Base-by-base conservation (phyloP, 2,797 vertebrate genomes). In the Sylvilagus floridanus region DNA sequence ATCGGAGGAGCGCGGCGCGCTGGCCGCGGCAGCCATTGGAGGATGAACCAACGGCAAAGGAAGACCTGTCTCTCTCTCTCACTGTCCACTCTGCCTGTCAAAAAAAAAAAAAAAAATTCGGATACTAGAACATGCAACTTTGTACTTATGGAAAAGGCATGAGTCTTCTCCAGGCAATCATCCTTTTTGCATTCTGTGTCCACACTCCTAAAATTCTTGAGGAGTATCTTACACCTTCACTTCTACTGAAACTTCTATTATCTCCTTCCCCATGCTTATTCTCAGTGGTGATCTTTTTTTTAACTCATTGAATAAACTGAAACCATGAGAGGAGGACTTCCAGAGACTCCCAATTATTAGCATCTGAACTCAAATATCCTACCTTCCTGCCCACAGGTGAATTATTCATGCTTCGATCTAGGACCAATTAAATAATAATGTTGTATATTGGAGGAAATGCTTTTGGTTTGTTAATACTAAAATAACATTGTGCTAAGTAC, bases 391-490 rank as follows among this genome's bases (percentile, higher is more conserved):
- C 14, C 78, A 1, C 5, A 54, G 60, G 32, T 69, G 42, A 88
- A 69, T 73, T 95, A 93, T 4, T 77, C 66, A 50, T 84, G n/a
- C 37, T 79, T 84, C 72, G 72, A 10, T 69, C 21, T 62, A 50
- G 92, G 69, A 37, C n/a, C 57, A 54, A 35, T 81, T 76, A 84
- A 90, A 83, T 76, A 95, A 62, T 62, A 57, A 77, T 30, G 26
- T 37, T 69, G 3, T 63, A 21, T 69, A 19, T 30, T 84, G 42
- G 54, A 68, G 26, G 35, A 68, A 68, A 82, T 73, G 1, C 69
- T 85, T 32, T 26, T 85, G 68, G 30, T 65, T 86, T 86, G 83
- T 82, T 82, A 84, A 68, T 79, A 93, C 86, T 86, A 89, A 87
- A 89, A 77, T 32, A 87, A 32, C 17, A 75, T 22, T 68, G 2